These are phyloP conservation scores for Psilanteris sp. DNA, from an alignment of 1,140 invertebrate genomes.

Conservation along the genomic window DNA sequence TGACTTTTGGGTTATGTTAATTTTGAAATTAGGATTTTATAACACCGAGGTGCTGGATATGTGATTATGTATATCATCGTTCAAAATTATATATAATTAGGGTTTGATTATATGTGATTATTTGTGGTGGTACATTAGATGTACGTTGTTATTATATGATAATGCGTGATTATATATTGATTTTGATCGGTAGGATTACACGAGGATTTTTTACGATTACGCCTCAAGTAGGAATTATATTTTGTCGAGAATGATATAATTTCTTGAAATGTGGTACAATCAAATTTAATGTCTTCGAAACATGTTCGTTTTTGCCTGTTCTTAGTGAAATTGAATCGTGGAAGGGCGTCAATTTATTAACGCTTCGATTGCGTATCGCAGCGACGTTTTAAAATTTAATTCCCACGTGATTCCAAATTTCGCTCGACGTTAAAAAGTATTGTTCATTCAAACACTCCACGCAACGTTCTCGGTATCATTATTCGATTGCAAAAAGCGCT, in stretches of 20 bases:
- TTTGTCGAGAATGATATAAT: too few species aligned
- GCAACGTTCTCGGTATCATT: too few species aligned
- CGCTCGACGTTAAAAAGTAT: too few species aligned
- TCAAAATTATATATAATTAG: slow-evolving; percentile 29
- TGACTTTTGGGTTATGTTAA: slow-evolving; percentile 14
- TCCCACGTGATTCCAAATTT: too few species aligned
- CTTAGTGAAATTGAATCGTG: too few species aligned
- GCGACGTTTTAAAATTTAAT: too few species aligned
- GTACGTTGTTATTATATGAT: slow-evolving; percentile 20
- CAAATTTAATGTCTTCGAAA: slow-evolving; percentile 1
- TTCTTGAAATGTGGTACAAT: too few species aligned
- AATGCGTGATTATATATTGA: slow-evolving; percentile 31
- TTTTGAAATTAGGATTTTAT: slow-evolving; percentile 21
- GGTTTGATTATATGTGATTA: slow-evolving; percentile 30
- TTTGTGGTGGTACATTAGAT: slow-evolving; percentile 24
- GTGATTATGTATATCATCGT: slow-evolving; percentile 37
- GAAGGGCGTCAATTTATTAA: too few species aligned
- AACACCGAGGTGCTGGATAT: slow-evolving; percentile 5
- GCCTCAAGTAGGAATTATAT: slow-evolving; percentile 8
- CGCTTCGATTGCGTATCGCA: too few species aligned
- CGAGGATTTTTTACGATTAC: slow-evolving; percentile 7
- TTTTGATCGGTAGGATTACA: slow-evolving; percentile 16
- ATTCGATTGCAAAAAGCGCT: too few species aligned
- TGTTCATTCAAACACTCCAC: too few species aligned
- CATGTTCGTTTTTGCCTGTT: too few species aligned